Percentiles rank a stretch among this genome's conserved stretches.
Evolutionary conservation across 37 sponge, comb jelly and placozoan species (phyloP).

Genomic region (Amphimedon queenslandica): DNA sequence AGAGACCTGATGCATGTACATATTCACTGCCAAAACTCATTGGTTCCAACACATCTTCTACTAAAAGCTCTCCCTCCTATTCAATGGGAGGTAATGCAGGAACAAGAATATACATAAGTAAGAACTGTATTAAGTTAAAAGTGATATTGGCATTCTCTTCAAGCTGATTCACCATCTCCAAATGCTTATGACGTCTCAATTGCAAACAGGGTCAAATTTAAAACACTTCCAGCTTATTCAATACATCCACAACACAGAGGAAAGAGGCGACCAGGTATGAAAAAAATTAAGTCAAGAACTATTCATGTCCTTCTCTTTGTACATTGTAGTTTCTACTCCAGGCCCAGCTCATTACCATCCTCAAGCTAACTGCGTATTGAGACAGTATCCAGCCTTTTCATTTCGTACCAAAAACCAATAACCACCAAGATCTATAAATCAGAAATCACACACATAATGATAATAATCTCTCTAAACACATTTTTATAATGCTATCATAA

Average conservation of each 20-base stretch:
- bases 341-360: conserved; percentile 70
- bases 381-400: conserved; percentile 25
- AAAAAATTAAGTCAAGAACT: no score
- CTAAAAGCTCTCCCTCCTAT: conserved; percentile 39
- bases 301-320: no score
- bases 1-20: conserved; percentile 31
- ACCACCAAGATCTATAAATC: not conserved
- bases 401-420: conserved; percentile 10
- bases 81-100: conserved; percentile 20
- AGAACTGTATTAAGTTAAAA: no score
- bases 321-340: conserved; percentile 31
- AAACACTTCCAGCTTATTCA: conserved; percentile 31
- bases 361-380: conserved; percentile 2
- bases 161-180: conserved; percentile 24
- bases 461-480: not conserved
- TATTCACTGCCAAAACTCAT: conserved; percentile 31
- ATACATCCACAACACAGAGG: conserved; percentile 13
- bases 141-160: no score
- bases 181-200: conserved; percentile 35
- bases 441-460: not conserved
- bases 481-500: not conserved
- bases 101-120: no score
- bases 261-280: conserved; percentile 4
- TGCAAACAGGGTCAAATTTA: not conserved
- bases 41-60: conserved; percentile 21